A percentile compares a stretch with the other conserved stretches of the same genome.
These are phyloP conservation scores for Apis laboriosa DNA, from an alignment of 1,140 invertebrate genomes.

Conservation along the genomic window DNA sequence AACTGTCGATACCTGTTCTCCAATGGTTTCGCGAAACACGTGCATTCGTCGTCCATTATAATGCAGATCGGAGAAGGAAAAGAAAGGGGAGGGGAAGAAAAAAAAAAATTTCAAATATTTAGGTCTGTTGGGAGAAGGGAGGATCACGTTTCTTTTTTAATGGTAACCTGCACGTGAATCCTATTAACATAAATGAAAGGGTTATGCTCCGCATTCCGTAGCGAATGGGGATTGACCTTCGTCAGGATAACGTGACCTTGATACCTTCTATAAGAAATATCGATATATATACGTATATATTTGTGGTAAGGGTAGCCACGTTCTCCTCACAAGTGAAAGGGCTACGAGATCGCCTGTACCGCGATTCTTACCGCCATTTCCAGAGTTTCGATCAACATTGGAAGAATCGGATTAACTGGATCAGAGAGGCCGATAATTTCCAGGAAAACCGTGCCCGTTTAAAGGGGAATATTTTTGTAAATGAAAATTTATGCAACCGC, in stretches of 20 bases:
- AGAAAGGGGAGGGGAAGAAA: not conserved
- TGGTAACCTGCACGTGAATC: slow-evolving; percentile 29
- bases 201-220: slow-evolving; percentile 36
- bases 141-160: slow-evolving; percentile 27
- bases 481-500: slow-evolving; percentile 19
- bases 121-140: slow-evolving; percentile 19
- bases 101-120: slow-evolving; percentile 39
- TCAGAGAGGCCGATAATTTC: not conserved
- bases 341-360: slow-evolving; percentile 29
- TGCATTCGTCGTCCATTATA: slow-evolving; percentile 7
- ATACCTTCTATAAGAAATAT: slow-evolving; percentile 46
- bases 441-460: not conserved
- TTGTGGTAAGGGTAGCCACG: slow-evolving; percentile 37
- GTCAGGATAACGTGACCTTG: slow-evolving; percentile 53
- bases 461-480: not conserved
- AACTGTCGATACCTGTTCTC: not conserved
- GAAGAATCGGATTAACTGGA: not conserved
- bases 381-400: slow-evolving; percentile 3
- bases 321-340: slow-evolving; percentile 62
- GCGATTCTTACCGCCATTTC: slow-evolving; percentile 30
- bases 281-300: slow-evolving; percentile 15
- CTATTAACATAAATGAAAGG: slow-evolving; percentile 65
- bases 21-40: not conserved
- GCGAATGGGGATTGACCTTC: slow-evolving; percentile 61
- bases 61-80: not conserved